Percentiles rank a stretch among this genome's conserved stretches.
Conservation (phyloP, 2,113 vertebrate genomes). For the Psammodynastes pulverulentus region DNA sequence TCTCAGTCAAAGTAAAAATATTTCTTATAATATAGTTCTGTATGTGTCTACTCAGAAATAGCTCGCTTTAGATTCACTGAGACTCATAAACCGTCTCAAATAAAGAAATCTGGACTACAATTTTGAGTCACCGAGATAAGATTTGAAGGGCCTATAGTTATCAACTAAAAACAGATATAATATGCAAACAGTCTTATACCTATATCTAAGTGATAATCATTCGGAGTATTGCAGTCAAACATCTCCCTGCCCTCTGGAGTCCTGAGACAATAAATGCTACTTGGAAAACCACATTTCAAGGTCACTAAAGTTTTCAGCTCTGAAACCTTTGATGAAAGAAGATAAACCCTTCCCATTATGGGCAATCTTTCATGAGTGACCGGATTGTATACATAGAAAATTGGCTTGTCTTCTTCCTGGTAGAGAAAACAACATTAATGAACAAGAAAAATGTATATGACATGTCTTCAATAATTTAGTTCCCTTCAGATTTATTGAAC, state of each 20-base stretch:
- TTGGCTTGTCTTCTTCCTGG: constrained; percentile 71
- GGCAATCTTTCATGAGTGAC: constrained; percentile 69
- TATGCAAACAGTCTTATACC: constrained; percentile 49
- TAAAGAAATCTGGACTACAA: not conserved
- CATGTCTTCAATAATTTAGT: not conserved
- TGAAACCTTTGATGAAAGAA: constrained; percentile 64
- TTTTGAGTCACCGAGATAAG: not conserved
- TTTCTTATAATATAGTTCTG: not conserved
- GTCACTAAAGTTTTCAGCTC: constrained; percentile 67
- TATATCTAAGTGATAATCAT: constrained; percentile 60
- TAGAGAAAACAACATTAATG: not conserved
- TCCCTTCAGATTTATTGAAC: not conserved
- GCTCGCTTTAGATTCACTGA: not conserved
- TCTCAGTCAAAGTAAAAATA: not conserved
- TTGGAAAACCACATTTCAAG: constrained; percentile 65
- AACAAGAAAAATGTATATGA: not conserved
- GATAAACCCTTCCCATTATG: constrained; percentile 57
- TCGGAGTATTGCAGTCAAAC: constrained; percentile 74
- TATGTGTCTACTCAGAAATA: not conserved
- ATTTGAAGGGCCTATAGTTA: not conserved
- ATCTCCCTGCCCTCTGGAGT: constrained; percentile 63
- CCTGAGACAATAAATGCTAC: constrained; percentile 72
- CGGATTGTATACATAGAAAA: constrained; percentile 68
- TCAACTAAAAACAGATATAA: not conserved
- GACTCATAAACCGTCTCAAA: not conserved